These are phyloP conservation scores for Dunckerocampus dactyliophorus DNA, from an alignment of 2,113 vertebrate genomes.

Conservation along the genomic window DNA sequence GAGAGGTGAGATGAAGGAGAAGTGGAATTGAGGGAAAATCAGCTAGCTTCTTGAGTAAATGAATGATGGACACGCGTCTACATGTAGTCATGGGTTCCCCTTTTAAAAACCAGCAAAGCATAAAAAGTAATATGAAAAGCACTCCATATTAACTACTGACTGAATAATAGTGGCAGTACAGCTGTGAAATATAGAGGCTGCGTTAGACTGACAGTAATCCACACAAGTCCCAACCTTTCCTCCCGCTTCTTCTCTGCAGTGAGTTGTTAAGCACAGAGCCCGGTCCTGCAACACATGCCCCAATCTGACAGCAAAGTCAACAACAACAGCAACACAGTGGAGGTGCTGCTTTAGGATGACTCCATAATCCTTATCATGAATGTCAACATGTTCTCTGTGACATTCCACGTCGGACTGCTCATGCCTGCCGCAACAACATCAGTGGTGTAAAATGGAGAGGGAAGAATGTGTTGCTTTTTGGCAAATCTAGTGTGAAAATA, in stretches of 20 bases:
- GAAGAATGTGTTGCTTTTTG: constrained; percentile 30
- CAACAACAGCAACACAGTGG: constrained; percentile 56
- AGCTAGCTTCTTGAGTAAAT: constrained; percentile 27
- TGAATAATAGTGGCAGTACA: constrained; percentile 25
- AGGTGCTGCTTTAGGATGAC: constrained; percentile 52
- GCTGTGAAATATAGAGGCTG: constrained; percentile 24
- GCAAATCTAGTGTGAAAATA: constrained; percentile 47
- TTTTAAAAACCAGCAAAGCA: constrained; percentile 25
- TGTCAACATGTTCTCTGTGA: constrained; percentile 63
- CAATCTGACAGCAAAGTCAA: constrained; percentile 56
- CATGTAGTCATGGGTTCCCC: constrained; percentile 23
- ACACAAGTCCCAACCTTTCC: no score
- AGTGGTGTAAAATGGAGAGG: constrained; percentile 33
- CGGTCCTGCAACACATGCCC: constrained; percentile 39
- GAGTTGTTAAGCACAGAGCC: constrained; percentile 34
- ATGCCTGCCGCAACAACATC: constrained; percentile 36
- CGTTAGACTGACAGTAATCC: constrained; percentile 27
- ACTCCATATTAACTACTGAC: constrained; percentile 25
- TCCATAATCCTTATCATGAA: constrained; percentile 68
- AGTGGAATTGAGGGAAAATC: constrained; percentile 10
- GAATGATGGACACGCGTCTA: constrained; percentile 37
- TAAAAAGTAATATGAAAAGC: constrained; percentile 29
- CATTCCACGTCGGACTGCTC: constrained; percentile 29
- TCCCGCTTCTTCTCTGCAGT: constrained; percentile 20
- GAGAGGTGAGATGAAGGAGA: constrained; percentile 22